Evolutionary conservation across 2,888 invertebrate species (phyloP), one percentile per base, ranked within the genome.

Genomic region (Cristatella mucedo): DNA sequence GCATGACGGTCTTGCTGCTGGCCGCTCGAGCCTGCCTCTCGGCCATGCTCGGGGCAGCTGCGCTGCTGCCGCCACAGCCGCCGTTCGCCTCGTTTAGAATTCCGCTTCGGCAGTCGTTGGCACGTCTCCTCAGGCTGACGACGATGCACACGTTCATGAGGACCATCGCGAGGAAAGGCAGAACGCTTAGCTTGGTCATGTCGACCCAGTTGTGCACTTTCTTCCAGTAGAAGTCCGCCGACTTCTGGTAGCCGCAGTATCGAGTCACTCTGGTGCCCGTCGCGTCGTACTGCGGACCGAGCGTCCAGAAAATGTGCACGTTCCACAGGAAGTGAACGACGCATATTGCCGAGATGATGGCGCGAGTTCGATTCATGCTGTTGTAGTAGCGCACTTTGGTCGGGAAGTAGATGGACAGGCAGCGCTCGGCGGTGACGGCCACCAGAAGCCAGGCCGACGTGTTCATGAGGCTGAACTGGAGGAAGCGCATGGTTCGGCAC

Each of bases 301-400:
- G 26, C 4, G 36, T 36, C 15, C n/a, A 36, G 24, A 36, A 36
- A 11, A 36, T 21, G 18, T 36, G 36, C 7, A 19, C n/a, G 19
- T 36, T 36, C 36, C 36, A 36, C n/a, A 6, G 4, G 15, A 36
- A 36, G 15, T 36, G 36, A 13, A 36, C 18, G 4, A 36, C 5
- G 22, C 15, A 26, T 6, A 36, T 36, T 21, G 26, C 5, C 3
- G 5, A 22, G n/a, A 36, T 36, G 18, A 21, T 9, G 13, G 26
- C 4, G 15, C 18, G 22, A 22, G 36, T 36, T 22, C 24, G 22
- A 19, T 7, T 22, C 18, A 36, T 22, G 16, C 18, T 22, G 4
- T 36, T 73, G 75, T 53, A n/a, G n/a, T n/a, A n/a, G n/a, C 36
- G 15, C 9, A 36, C 53, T 4, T 37, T 44, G 42, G 53, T 48